Percentiles rank a stretch among this genome's conserved stretches.
phyloP scores from a whole-genome alignment of 2,797 vertebrate genomes.

The Pantherophis alleghaniensis region DNA sequence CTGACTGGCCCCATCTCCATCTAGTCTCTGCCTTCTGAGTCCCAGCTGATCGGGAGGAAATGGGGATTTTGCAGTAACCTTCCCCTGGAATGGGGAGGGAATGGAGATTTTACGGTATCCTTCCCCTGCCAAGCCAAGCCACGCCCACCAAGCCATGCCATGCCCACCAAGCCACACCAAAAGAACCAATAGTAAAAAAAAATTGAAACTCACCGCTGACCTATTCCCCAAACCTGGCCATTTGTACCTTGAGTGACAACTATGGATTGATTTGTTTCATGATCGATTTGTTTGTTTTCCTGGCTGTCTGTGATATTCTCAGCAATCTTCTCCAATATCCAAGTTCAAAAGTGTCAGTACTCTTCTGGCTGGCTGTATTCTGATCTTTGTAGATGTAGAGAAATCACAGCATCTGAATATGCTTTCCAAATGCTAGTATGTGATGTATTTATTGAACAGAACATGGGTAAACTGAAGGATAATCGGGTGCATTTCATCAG shows the following conservation, averaged over 20 bases:
- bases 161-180: no score
- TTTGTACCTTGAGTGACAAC: not conserved
- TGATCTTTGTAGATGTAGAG: not conserved
- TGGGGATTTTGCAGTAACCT: no score
- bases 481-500: constrained; percentile 21
- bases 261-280: not conserved
- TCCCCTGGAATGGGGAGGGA: no score
- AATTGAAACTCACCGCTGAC: not conserved
- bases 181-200: no score
- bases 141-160: no score
- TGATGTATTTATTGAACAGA: not conserved
- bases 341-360: not conserved
- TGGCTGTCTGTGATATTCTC: not conserved
- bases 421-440: not conserved
- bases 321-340: not conserved
- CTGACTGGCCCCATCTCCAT: no score
- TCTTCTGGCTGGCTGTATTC: not conserved
- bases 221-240: not conserved
- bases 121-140: no score
- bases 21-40: no score
- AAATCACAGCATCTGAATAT: not conserved
- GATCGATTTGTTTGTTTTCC: not conserved
- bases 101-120: no score
- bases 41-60: no score
- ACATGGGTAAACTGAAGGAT: constrained; percentile 31